Evolutionary conservation across 2,113 vertebrate species (phyloP), one percentile per base, ranked within the genome.

Genomic region (Hepsetus odoe): DNA sequence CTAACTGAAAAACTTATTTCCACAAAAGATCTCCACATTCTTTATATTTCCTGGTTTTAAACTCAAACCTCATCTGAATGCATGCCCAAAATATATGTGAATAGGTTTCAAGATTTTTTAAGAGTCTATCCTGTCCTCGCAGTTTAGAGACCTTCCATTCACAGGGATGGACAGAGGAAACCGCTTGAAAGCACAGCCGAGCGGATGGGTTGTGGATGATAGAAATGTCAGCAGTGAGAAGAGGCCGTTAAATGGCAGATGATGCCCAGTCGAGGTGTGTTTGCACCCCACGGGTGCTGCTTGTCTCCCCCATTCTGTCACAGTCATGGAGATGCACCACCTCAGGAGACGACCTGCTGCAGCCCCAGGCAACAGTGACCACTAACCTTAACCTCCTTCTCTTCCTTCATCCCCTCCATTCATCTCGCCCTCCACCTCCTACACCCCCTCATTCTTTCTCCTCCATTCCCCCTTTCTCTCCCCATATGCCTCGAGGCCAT

Each of bases 241-340:
- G 66, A 70, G 71, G 68, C 61, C 5, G 73, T 55, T 77, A 79
- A 69, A 79, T 82, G 81, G 71, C 80, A 80, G 40, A 49, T 51
- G 61, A 55, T 28, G 72, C 76, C 67, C 40, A 58, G 64, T 74
- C 46, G 18, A 76, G 59, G 55, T 59, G 65, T 81, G 65, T 81
- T 40, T 56, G 67, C 59, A 49, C 64, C 33, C 71, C 80, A 91
- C 92, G 86, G 92, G 92, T 92, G 92, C 90, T 91, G 80, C 92
- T 83, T 94, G 93, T 95, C 94, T 92, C 84, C 86, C 87, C 88
- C 88, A 86, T 95, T 95, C 90, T 83, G 90, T 96, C 94, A 95
- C 53, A 85, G 86, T 85, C 91, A 92, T 92, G 92, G 91, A 95
- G 76, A 81, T 88, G 89, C 84, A 87, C 77, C 87, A 89, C 90